Conservation (phyloP, 2,113 vertebrate genomes). For the Mandrillus leucophaeus region DNA sequence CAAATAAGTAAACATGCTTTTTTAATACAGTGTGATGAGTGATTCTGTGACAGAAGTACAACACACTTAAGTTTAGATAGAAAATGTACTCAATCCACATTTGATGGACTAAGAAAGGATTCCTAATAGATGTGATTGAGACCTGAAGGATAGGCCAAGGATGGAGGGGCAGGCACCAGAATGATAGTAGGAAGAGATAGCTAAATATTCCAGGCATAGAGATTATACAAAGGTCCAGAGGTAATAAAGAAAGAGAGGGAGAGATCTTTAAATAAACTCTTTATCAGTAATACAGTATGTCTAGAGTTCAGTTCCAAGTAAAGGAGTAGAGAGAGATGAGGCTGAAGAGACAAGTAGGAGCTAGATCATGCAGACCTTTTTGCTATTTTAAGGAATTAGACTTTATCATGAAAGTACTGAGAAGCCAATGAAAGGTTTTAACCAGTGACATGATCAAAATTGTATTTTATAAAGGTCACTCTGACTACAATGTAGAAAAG, state of each 20-base stretch:
- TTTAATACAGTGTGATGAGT: background rate
- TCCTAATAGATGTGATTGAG: slow-evolving; percentile 15
- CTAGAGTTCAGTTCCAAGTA: slow-evolving; percentile 20
- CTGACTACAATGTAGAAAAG: background rate
- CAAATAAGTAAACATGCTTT: slow-evolving; percentile 35
- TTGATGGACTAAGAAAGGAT: background rate
- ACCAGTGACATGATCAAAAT: background rate
- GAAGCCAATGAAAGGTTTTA: slow-evolving; percentile 13
- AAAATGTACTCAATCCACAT: background rate
- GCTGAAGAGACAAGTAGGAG: background rate
- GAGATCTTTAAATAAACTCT: background rate
- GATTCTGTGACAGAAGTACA: slow-evolving; percentile 33
- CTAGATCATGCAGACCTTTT: background rate
- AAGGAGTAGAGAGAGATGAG: background rate
- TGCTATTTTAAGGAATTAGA: slow-evolving; percentile 41
- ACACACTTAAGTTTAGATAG: slow-evolving; percentile 32
- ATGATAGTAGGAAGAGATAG: background rate
- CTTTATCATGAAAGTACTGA: slow-evolving; percentile 37
- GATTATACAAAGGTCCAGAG: background rate
- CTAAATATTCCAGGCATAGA: slow-evolving; percentile 1
- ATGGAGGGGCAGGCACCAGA: background rate
- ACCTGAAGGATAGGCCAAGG: background rate
- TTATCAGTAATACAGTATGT: background rate
- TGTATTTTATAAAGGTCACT: slow-evolving; percentile 11
- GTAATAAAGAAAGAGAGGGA: background rate